Conservation (phyloP, 2,113 vertebrate genomes). For the Meriones unguiculatus region DNA sequence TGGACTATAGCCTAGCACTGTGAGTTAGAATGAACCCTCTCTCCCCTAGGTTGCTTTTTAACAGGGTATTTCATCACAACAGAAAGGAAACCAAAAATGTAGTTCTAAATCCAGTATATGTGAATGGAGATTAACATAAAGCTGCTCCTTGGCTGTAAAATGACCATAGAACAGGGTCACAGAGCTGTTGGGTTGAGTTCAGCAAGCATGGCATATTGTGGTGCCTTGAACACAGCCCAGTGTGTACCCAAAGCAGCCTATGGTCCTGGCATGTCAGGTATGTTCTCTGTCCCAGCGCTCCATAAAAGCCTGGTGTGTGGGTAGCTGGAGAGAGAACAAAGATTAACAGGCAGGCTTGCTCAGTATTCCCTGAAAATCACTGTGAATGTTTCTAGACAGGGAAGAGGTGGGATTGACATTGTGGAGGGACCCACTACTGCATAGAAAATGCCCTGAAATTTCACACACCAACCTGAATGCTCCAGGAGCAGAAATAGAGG, state of each 20-base stretch:
- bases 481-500: background rate
- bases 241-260: background rate
- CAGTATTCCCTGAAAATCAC: background rate
- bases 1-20: background rate
- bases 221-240: background rate
- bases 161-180: background rate
- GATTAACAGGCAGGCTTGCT: background rate
- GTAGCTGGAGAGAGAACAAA: background rate
- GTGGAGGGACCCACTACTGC: background rate
- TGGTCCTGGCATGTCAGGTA: background rate
- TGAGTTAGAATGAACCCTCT: background rate
- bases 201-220: background rate
- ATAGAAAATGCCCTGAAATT: background rate
- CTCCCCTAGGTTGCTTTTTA: background rate
- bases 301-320: background rate
- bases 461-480: background rate
- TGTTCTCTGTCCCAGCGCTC: background rate
- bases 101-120: background rate
- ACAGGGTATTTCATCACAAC: background rate
- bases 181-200: background rate
- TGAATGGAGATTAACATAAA: background rate
- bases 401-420: background rate
- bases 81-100: no score
- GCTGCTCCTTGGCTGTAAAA: background rate
- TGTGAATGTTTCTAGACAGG: background rate